These are phyloP conservation scores for Gasterosteus aculeatus DNA, from an alignment of 2,113 vertebrate species.

Conservation along the genomic window DNA sequence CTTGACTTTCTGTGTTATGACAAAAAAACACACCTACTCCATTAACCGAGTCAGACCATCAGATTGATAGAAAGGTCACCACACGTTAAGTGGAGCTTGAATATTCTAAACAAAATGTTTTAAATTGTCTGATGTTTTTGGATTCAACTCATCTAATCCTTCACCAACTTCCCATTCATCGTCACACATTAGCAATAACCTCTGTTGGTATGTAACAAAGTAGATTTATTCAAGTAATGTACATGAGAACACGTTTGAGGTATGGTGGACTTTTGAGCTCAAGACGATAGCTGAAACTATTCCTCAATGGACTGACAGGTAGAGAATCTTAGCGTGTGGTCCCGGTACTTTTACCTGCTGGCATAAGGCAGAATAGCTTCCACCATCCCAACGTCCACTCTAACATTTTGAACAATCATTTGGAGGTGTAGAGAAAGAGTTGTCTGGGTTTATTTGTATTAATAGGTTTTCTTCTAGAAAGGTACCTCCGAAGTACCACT, in stretches of 20 bases:
- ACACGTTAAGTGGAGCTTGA: neutral
- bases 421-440: neutral
- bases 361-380: too few species aligned
- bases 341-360: too few species aligned
- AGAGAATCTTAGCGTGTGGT: too few species aligned
- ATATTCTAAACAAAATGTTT: too few species aligned
- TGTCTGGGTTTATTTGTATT: neutral
- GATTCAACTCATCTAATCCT: too few species aligned
- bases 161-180: too few species aligned
- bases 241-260: neutral
- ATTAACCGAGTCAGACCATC: neutral
- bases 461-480: neutral
- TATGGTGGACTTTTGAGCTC: neutral
- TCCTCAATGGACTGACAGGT: too few species aligned
- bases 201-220: neutral
- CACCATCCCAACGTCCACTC: too few species aligned
- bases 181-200: too few species aligned
- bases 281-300: neutral
- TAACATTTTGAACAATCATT: neutral
- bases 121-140: too few species aligned
- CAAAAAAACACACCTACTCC: neutral
- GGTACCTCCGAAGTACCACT: neutral
- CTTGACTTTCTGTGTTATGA: neutral
- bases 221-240: neutral
- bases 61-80: too few species aligned